These are phyloP conservation scores for Uromys caudimaculatus DNA, from an alignment of 2,797 vertebrate species.

Conservation along the genomic window DNA sequence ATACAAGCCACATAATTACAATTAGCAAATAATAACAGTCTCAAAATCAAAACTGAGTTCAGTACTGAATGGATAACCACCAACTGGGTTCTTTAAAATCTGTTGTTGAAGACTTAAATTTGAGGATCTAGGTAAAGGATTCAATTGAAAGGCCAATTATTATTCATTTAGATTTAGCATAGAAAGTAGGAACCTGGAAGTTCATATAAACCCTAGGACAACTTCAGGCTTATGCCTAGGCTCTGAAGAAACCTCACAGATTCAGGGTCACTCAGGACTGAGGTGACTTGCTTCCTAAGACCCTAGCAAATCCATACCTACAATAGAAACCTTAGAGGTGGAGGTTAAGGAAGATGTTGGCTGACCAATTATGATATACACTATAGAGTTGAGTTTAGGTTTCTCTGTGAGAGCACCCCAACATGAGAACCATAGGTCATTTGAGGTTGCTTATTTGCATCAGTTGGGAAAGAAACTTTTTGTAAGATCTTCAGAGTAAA, in stretches of 20 bases:
- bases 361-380: background rate
- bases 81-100: background rate
- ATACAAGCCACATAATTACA: background rate
- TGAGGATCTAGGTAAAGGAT: background rate
- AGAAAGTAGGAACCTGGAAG: background rate
- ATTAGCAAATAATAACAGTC: background rate
- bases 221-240: background rate
- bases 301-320: background rate
- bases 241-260: conserved; percentile 5
- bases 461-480: conserved; percentile 51
- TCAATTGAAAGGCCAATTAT: conserved; percentile 24
- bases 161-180: background rate
- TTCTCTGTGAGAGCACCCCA: background rate
- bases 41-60: conserved; percentile 36
- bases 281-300: background rate
- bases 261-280: background rate
- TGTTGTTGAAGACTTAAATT: conserved; percentile 33
- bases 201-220: background rate
- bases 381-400: background rate
- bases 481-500: background rate
- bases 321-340: background rate
- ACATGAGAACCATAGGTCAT: background rate
- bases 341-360: background rate
- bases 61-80: background rate
- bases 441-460: conserved; percentile 55